Base-by-base conservation (phyloP, 1,140 invertebrate genomes). In the Oryzaephilus surinamensis region DNA sequence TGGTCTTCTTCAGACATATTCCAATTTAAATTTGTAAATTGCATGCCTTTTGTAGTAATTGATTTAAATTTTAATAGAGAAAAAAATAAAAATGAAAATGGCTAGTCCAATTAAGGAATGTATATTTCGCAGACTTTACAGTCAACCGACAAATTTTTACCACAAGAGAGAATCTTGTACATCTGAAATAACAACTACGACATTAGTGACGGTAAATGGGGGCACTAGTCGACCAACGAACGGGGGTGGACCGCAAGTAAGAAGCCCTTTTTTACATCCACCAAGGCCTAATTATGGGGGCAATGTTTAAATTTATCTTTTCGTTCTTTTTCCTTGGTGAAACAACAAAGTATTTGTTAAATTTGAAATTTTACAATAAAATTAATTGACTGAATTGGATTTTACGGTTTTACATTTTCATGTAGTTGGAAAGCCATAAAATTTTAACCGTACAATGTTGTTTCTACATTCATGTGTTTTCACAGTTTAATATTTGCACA, bases 141-240 rank as follows among this genome's bases (percentile, higher is more conserved):
- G 68, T 45, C 73, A 76, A 37, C 73, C 73, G 21, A 71, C 72
- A 24, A 64, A 62, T 51, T 34, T 43, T 32, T 72, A 72, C 48
- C 61, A 64, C 46, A 81, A 80, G 54, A 57, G 77, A 6, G 77
- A 80, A 57, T 80, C 77, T 0, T 76, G 75, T 7, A 72, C 74
- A 2, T 79, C 76, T 27, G 79, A 80, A 54, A 73, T 74, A 2
- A 81, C 77, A 0, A 79, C 74, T 13, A 79, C 76, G 2, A 80
- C 77, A n/a, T 60, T 79, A 20, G 66, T 80, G 5, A 51, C 54
- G 2, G 50, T 59, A 7, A 60, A 60, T 38, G 57, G 59, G 12
- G 54, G 54, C 12, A 30, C 41, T 10, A 46, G 42, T 16, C 40
- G 41, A 10, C 28, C 43, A 7, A 34, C 42, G 3, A 47, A 47